A percentile compares a stretch with the other conserved stretches of the same genome.
These are phyloP conservation scores for Petrophora chlorosata DNA, from an alignment of 2,888 invertebrate genomes.

Conservation along the genomic window DNA sequence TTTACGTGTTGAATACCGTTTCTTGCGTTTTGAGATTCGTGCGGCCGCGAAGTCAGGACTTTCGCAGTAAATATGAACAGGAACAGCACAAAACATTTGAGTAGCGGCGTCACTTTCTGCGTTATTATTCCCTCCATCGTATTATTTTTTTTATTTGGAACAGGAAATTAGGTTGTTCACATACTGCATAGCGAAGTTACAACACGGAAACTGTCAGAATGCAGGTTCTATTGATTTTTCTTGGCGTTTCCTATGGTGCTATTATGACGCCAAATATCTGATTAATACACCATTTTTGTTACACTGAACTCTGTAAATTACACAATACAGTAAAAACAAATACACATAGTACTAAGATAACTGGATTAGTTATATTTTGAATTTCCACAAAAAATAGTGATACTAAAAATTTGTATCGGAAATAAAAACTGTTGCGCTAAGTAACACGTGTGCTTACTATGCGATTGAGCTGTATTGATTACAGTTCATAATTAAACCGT, in stretches of 20 bases:
- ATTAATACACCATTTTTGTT: neutral
- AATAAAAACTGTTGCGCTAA: too few species aligned
- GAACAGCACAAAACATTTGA: constrained; percentile 76
- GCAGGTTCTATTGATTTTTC: constrained; percentile 70
- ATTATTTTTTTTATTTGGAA: constrained; percentile 16
- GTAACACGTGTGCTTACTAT: too few species aligned
- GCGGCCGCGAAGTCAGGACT: constrained; percentile 73
- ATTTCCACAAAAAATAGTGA: too few species aligned
- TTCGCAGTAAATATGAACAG: constrained; percentile 78
- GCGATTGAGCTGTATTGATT: too few species aligned
- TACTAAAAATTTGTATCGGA: too few species aligned
- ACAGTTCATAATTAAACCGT: too few species aligned
- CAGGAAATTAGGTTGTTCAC: constrained; percentile 22
- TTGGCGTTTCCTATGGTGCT: constrained; percentile 34
- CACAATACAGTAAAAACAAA: neutral
- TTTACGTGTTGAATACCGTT: constrained; percentile 70
- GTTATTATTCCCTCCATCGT: constrained; percentile 69
- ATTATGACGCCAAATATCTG: neutral
- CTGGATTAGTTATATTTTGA: too few species aligned
- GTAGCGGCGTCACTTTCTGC: constrained; percentile 68
- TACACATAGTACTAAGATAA: too few species aligned
- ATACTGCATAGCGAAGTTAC: constrained; percentile 46
- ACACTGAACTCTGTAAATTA: constrained; percentile 1
- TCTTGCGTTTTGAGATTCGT: constrained; percentile 63
- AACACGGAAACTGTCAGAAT: constrained; percentile 61